phyloP scores from a whole-genome alignment of 2,113 vertebrate species.

The Dicerorhinus sumatrensis region DNA sequence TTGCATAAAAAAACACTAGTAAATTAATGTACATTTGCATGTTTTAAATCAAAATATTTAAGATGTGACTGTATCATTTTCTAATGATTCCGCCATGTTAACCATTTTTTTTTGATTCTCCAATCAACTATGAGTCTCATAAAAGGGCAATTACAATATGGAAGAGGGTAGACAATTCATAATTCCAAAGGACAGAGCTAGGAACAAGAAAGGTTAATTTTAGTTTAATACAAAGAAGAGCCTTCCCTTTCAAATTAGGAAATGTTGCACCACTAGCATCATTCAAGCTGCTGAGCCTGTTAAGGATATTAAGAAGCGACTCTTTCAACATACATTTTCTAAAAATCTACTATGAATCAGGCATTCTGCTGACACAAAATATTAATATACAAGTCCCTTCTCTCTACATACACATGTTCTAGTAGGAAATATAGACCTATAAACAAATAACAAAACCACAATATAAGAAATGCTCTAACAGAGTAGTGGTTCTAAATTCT shows the following conservation, averaged over 20 bases:
- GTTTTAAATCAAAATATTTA: conserved; percentile 51
- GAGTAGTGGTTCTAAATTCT: neutral
- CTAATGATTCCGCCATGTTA: neutral
- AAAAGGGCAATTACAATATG: conserved; percentile 9
- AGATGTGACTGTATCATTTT: neutral
- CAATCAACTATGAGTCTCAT: neutral
- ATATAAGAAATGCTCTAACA: neutral
- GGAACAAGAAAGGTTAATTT: neutral
- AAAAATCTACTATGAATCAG: neutral
- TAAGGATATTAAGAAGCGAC: neutral
- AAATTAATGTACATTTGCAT: conserved; percentile 7
- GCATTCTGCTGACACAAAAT: neutral
- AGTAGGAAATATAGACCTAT: neutral
- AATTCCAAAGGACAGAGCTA: neutral
- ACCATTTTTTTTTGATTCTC: neutral
- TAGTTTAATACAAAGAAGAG: neutral
- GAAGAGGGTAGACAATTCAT: neutral
- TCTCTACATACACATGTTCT: neutral
- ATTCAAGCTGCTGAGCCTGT: neutral
- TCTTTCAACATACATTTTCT: conserved; percentile 37
- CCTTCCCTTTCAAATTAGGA: neutral
- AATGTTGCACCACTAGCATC: neutral
- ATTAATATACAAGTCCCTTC: neutral
- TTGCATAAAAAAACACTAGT: neutral
- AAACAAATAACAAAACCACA: neutral